Conservation (phyloP, 2,797 vertebrate genomes). For the Lophius americanus region DNA sequence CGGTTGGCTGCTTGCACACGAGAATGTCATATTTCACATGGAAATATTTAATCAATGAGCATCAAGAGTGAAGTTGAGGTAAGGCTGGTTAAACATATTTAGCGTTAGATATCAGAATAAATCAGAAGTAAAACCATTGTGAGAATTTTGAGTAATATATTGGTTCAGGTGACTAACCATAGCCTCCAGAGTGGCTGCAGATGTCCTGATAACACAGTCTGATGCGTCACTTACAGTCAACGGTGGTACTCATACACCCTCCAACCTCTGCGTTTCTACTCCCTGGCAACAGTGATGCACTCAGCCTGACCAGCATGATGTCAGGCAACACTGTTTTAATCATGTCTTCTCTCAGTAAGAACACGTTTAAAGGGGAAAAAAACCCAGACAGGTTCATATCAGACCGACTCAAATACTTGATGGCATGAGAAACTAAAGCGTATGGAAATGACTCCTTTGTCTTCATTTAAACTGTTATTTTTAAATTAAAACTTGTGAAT, state of each 20-base stretch:
- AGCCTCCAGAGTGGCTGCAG: conserved; percentile 10
- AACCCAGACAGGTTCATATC: conserved; percentile 1
- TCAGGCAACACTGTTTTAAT: conserved; percentile 38
- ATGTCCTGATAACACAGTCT: conserved; percentile 44
- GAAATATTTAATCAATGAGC: no score
- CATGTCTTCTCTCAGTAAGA: conserved; percentile 38
- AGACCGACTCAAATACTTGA: conserved; percentile 1
- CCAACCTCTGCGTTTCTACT: conserved; percentile 56
- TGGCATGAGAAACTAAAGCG: neutral
- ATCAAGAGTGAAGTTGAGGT: no score
- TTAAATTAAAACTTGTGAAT: conserved; percentile 14
- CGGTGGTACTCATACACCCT: conserved; percentile 43
- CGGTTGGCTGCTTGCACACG: no score
- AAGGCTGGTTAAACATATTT: neutral
- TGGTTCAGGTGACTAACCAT: conserved; percentile 7
- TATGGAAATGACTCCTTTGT: neutral
- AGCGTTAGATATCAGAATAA: neutral
- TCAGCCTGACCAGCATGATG: conserved; percentile 44
- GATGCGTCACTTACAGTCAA: conserved; percentile 69
- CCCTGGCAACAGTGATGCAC: conserved; percentile 64
- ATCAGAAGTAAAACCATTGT: neutral
- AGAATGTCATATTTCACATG: no score
- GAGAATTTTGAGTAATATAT: neutral
- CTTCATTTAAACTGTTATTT: neutral
- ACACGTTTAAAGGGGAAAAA: neutral